Base-by-base conservation (phyloP, 2,797 vertebrate species). In the Cyclopterus lumpus region DNA sequence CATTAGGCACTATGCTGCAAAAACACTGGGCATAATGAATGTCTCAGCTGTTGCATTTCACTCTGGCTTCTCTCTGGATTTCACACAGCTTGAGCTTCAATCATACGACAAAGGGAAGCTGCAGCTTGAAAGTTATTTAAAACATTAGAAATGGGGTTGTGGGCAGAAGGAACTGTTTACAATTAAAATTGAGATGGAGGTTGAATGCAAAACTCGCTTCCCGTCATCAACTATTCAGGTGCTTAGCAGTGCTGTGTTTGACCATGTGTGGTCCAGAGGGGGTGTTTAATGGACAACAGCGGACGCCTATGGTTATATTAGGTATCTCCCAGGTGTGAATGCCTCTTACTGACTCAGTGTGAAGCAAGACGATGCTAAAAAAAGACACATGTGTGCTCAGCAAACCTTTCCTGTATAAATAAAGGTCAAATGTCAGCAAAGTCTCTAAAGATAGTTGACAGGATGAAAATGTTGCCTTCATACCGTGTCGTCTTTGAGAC, bases 381-480 rank as follows among this genome's bases (percentile, higher is more conserved):
- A 79, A 76, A 58, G 36, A 57, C 2, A 14, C 2, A 44, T 72
- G 77, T 80, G 79, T 78, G 67, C 69, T 79, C 32, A 61, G 69
- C 57, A 82, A 84, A 78, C 30, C 5, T 65, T 54, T 34, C 8
- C 55, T 54, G 30, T 58, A 72, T 67, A 81, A 72, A 79, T 74
- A 40, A 40, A 74, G 69, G 61, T 87, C 57, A 86, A 87, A 84
- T 38, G 54, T 77, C 67, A 65, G 53, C 32, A 16, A 20, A 18
- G 60, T 81, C 76, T 83, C 69, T 54, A 78, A 81, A 88, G 66
- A 82, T 69, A 62, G 58, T 49, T 69, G 67, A 82, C 49, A 15
- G 15, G 57, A 66, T 28, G 42, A 75, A 84, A 85, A 77, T 5
- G 64, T 18, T 54, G 26, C 32, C 34, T 59, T 51, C 28, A 4